Evolutionary conservation across 2,797 vertebrate genomes (phyloP).

Genomic region (Petrocephalus schoutedeni): DNA sequence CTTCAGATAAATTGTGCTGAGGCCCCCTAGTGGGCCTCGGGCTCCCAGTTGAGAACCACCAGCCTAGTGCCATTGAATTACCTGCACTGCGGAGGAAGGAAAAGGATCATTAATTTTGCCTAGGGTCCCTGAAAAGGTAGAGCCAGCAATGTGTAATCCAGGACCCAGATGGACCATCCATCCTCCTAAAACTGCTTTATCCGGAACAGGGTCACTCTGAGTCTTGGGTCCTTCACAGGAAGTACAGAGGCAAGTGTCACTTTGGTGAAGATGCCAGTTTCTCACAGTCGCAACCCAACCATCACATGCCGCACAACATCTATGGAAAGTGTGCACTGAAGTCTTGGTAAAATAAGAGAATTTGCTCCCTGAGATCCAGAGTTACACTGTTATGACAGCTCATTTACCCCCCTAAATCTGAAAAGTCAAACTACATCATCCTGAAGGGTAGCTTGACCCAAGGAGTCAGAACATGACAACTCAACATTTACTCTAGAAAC

Average conservation of each 20-base stretch:
- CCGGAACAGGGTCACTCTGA: not conserved
- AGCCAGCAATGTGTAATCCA: not conserved
- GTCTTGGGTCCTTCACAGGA: not conserved
- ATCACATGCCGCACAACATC: not conserved
- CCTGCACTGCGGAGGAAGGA: too few species aligned
- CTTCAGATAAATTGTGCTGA: too few species aligned
- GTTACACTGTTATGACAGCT: not conserved
- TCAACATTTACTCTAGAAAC: not conserved
- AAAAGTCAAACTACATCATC: conserved; percentile 2
- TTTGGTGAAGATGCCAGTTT: not conserved
- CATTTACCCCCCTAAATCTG: conserved; percentile 5
- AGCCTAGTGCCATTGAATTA: too few species aligned
- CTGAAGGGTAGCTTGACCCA: not conserved
- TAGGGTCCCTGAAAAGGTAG: not conserved
- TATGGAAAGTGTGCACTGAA: not conserved
- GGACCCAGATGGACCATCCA: not conserved
- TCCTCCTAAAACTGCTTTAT: not conserved
- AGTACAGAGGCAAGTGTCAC: not conserved
- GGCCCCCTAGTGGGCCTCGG: too few species aligned
- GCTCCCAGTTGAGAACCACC: too few species aligned
- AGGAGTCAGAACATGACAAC: not conserved
- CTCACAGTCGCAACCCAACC: not conserved
- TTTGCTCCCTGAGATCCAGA: not conserved
- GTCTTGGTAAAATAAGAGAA: conserved; percentile 4
- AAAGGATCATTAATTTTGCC: not conserved